Conservation (phyloP, 2,113 vertebrate species). For the Amphiprion percula region DNA sequence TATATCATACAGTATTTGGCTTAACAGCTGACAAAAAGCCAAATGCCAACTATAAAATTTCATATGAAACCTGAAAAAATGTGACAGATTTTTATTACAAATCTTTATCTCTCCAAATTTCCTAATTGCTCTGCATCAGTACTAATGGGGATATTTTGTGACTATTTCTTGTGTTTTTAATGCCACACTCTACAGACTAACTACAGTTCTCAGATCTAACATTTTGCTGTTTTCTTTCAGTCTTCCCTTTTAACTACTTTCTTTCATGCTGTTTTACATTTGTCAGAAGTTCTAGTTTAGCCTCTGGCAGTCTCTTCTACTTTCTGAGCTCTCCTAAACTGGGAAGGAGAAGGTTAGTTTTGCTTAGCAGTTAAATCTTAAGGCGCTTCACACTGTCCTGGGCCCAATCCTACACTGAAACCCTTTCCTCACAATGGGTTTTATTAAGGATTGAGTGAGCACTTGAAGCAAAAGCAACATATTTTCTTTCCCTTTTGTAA, state of each 20-base stretch:
- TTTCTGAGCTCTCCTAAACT: constrained; percentile 84
- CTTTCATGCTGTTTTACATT: constrained; percentile 53
- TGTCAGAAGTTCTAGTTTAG: constrained; percentile 86
- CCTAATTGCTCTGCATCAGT: no score
- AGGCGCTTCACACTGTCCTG: constrained; percentile 35
- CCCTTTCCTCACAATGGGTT: constrained; percentile 37
- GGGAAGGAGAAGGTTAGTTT: constrained; percentile 85
- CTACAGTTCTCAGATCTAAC: constrained; percentile 46
- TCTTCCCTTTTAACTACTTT: constrained; percentile 46
- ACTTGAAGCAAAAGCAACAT: constrained; percentile 5
- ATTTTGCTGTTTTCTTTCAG: constrained; percentile 49
- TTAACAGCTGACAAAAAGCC: background rate
- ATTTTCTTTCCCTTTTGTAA: background rate
- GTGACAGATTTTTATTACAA: no score
- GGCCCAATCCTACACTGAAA: constrained; percentile 45
- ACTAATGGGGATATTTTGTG: background rate
- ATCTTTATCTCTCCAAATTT: no score
- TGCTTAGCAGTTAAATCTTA: constrained; percentile 32
- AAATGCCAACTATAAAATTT: no score
- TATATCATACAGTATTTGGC: background rate
- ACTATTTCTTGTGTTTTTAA: no score
- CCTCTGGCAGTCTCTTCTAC: constrained; percentile 82
- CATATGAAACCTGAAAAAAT: no score
- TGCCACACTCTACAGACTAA: background rate
- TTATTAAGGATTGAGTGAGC: constrained; percentile 46